Evolutionary conservation across 2,797 vertebrate genomes (phyloP).

Genomic region (Taenioides sp.): DNA sequence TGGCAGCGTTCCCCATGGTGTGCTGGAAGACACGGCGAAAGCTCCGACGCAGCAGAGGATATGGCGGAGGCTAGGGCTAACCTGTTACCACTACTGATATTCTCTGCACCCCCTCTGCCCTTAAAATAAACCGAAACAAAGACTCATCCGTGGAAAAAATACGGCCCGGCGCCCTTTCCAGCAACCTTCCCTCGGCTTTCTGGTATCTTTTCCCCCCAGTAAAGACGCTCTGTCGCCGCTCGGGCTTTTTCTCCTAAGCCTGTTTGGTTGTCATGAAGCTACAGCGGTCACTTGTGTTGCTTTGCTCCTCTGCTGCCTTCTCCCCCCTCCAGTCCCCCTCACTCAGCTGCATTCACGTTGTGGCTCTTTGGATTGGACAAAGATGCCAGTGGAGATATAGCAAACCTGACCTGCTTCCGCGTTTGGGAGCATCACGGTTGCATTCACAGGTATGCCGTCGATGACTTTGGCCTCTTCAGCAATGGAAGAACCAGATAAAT

Average conservation of each 20-base stretch:
- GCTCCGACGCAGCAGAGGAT: constrained; percentile 61
- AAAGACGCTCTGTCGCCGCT: constrained; percentile 37
- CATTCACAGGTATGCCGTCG: constrained; percentile 21
- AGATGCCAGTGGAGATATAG: constrained; percentile 39
- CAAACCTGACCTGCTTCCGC: constrained; percentile 45
- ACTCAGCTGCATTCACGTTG: constrained; percentile 39
- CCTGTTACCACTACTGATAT: constrained; percentile 42
- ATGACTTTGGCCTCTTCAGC: constrained; percentile 20
- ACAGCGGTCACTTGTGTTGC: constrained; percentile 65
- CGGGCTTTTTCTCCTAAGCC: constrained; percentile 37
- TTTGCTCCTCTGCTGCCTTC: constrained; percentile 39
- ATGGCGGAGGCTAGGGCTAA: constrained; percentile 61
- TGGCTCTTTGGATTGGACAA: constrained; percentile 37
- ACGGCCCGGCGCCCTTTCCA: constrained; percentile 32
- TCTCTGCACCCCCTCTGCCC: constrained; percentile 34
- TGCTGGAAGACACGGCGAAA: constrained; percentile 75
- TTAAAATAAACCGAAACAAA: constrained; percentile 22
- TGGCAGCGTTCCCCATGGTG: constrained; percentile 93
- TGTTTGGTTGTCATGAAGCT: constrained; percentile 64
- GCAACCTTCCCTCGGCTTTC: constrained; percentile 22
- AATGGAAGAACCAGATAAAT: constrained; percentile 6
- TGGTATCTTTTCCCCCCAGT: constrained; percentile 28
- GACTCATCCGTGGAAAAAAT: constrained; percentile 5
- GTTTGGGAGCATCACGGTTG: constrained; percentile 36
- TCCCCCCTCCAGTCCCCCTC: constrained; percentile 10